Conservation (phyloP, 2,797 vertebrate genomes). For the Cirrhinus molitorella region DNA sequence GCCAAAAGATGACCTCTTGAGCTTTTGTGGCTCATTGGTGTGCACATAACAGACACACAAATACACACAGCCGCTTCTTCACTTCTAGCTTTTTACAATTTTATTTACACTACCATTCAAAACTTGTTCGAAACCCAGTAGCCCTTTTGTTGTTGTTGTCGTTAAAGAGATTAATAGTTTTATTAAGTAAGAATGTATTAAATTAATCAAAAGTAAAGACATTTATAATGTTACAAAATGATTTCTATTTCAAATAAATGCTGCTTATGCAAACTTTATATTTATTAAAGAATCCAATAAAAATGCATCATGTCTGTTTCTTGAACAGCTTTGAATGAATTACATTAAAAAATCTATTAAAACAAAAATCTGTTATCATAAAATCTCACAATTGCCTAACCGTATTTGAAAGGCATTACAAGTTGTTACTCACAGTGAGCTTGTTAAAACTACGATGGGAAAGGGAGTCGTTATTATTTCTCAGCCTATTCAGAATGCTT, state of each 20-base stretch:
- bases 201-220: background rate
- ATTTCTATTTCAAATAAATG: background rate
- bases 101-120: background rate
- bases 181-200: background rate
- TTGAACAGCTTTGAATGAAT: background rate
- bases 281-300: background rate
- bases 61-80: background rate
- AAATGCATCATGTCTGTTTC: background rate
- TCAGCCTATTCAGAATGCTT: background rate
- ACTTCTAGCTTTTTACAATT: background rate
- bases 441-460: background rate
- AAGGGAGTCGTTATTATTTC: background rate
- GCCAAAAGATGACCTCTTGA: constrained; percentile 25
- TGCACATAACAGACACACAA: constrained; percentile 6
- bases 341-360: background rate
- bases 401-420: background rate
- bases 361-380: background rate
- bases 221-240: background rate
- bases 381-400: background rate
- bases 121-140: background rate
- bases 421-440: background rate
- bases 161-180: background rate
- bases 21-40: background rate
- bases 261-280: background rate
- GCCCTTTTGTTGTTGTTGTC: background rate